A percentile compares a stretch with the other conserved stretches of the same genome.
These are phyloP conservation scores for Drosophila bocki DNA, from an alignment of 1,140 invertebrate species.

Conservation along the genomic window DNA sequence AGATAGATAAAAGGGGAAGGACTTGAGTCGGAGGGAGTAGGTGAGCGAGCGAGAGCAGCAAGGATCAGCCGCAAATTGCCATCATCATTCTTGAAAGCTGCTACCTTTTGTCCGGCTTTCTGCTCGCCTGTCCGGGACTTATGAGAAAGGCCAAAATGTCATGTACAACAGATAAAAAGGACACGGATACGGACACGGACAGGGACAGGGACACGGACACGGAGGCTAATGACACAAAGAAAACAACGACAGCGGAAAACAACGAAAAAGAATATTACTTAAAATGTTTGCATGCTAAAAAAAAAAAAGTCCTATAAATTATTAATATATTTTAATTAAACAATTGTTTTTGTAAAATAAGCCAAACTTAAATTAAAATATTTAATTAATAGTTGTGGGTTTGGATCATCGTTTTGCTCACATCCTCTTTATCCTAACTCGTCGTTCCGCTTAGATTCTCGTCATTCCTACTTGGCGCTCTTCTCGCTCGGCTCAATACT, in stretches of 20 bases:
- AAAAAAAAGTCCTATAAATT: conserved; percentile 8
- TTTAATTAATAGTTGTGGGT: too few species aligned
- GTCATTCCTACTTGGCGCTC: not conserved
- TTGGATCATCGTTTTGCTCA: too few species aligned
- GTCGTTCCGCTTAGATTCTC: not conserved
- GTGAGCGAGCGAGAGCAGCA: conserved; percentile 4
- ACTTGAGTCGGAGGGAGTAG: too few species aligned
- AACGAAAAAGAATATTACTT: conserved; percentile 12
- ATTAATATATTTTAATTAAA: not conserved
- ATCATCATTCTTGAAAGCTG: conserved; percentile 70
- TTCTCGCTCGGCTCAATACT: too few species aligned
- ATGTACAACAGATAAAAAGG: conserved; percentile 81
- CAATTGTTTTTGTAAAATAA: too few species aligned
- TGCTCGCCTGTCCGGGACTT: conserved; percentile 60
- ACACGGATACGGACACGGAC: conserved; percentile 14
- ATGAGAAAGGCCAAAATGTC: conserved; percentile 81
- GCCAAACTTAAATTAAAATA: too few species aligned
- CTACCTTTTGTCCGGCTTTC: conserved; percentile 67
- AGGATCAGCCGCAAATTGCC: conserved; percentile 79
- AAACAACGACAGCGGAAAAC: conserved; percentile 46
- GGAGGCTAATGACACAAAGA: conserved; percentile 72
- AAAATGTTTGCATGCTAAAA: conserved; percentile 12
- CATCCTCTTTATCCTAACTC: not conserved
- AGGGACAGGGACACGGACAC: conserved; percentile 37
- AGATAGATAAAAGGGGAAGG: not conserved